Percentiles rank a stretch among this genome's conserved stretches.
These are phyloP conservation scores for Gymnorhina tibicen DNA, from an alignment of 2,113 vertebrate genomes.

Conservation along the genomic window DNA sequence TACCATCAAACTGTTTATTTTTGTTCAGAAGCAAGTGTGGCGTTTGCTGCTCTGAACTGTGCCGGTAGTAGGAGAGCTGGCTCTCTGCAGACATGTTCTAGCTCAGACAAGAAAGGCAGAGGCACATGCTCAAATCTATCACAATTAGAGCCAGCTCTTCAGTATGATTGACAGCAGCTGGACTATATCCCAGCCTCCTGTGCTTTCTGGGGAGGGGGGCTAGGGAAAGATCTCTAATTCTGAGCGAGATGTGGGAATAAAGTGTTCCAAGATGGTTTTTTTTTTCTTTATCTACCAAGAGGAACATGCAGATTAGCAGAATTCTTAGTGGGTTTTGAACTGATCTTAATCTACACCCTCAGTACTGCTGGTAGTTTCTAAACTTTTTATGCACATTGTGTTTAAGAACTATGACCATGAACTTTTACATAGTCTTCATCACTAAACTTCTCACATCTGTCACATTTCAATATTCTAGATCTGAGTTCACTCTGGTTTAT, in stretches of 20 bases:
- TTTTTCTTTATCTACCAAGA: not conserved
- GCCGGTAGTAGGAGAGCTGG: not conserved
- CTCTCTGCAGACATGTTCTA: not conserved
- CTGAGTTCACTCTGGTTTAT: not conserved
- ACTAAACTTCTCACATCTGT: not conserved
- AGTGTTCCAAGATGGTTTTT: not conserved
- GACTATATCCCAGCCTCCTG: conserved; percentile 24
- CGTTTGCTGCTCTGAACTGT: not conserved
- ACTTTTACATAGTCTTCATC: not conserved
- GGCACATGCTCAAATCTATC: not conserved
- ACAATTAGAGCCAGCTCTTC: conserved; percentile 22
- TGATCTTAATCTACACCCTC: not conserved
- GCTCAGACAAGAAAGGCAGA: conserved; percentile 7
- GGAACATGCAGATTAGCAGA: not conserved
- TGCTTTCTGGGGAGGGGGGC: conserved; percentile 1
- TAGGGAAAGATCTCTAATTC: not conserved
- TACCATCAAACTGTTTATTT: conserved; percentile 48
- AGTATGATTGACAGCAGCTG: conserved; percentile 39
- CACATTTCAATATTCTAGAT: not conserved
- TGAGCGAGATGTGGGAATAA: not conserved
- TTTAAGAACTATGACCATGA: not conserved
- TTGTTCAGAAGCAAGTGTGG: not conserved
- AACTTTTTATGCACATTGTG: not conserved
- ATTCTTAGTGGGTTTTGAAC: not conserved
- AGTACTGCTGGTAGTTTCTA: not conserved